phyloP scores from a whole-genome alignment of 2,113 vertebrate species.

The Tor tambroides region DNA sequence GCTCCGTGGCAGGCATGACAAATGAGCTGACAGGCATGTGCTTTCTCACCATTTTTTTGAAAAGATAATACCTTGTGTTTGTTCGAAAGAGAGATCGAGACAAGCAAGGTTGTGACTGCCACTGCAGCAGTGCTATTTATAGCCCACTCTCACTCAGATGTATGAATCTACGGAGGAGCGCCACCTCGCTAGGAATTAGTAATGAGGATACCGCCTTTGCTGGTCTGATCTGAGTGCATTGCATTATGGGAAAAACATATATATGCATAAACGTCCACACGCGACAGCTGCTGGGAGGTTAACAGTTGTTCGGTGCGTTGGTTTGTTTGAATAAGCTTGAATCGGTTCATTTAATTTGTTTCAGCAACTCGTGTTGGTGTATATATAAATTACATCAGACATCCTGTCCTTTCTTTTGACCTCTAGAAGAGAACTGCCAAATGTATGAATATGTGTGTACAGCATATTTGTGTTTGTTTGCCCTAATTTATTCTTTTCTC shows the following conservation, averaged over 20 bases:
- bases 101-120: slow-evolving; percentile 52
- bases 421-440: background rate
- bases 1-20: slow-evolving; percentile 44
- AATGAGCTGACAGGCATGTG: slow-evolving; percentile 59
- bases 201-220: slow-evolving; percentile 17
- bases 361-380: background rate
- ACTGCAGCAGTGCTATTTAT: slow-evolving; percentile 73
- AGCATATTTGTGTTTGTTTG: background rate
- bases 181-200: slow-evolving; percentile 16
- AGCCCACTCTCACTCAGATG: slow-evolving; percentile 57
- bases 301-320: slow-evolving; percentile 30
- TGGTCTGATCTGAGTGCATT: background rate
- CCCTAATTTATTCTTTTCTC: background rate
- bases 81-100: slow-evolving; percentile 58
- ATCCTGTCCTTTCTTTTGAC: slow-evolving; percentile 7
- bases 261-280: background rate
- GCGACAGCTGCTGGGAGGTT: background rate
- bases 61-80: slow-evolving; percentile 57
- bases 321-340: slow-evolving; percentile 47
- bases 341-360: slow-evolving; percentile 5
- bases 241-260: background rate
- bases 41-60: slow-evolving; percentile 67
- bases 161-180: slow-evolving; percentile 52
- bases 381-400: slow-evolving; percentile 9
- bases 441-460: background rate